Evolutionary conservation across 2,797 vertebrate genomes (phyloP).

Genomic region (Hylomyscus alleni): DNA sequence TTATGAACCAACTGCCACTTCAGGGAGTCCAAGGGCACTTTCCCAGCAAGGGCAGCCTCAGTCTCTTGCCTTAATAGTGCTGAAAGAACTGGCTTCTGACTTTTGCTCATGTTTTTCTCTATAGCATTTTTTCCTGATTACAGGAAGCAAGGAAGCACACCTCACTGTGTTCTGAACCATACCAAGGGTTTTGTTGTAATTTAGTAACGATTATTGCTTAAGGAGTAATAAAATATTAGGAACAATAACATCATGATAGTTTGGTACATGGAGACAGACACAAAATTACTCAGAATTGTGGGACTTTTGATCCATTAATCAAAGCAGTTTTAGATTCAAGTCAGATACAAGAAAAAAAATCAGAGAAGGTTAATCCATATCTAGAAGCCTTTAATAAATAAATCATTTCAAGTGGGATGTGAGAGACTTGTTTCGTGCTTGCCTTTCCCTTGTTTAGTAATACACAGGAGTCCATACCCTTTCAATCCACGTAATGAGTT

Average conservation of each 20-base stretch:
- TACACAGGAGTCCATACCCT: constrained; percentile 35
- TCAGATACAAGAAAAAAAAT: neutral
- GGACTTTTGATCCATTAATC: constrained; percentile 64
- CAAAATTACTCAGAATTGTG: constrained; percentile 47
- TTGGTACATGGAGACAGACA: constrained; percentile 26
- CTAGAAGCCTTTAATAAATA: constrained; percentile 70
- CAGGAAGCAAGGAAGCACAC: constrained; percentile 9
- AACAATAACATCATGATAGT: constrained; percentile 59
- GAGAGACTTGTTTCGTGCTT: constrained; percentile 42
- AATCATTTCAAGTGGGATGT: constrained; percentile 57
- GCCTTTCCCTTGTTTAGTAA: constrained; percentile 68
- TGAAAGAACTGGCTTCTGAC: constrained; percentile 6
- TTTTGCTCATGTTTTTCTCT: constrained; percentile 29
- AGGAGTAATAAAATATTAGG: constrained; percentile 54
- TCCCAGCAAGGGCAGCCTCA: neutral
- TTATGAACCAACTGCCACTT: constrained; percentile 1
- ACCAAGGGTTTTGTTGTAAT: constrained; percentile 46
- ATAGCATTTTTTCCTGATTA: constrained; percentile 51
- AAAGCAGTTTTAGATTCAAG: constrained; percentile 68
- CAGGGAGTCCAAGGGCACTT: neutral
- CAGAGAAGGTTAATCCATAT: constrained; percentile 55
- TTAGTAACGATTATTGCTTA: constrained; percentile 70
- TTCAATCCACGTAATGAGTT: constrained; percentile 67
- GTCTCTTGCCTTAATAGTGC: neutral
- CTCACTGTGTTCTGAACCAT: constrained; percentile 31